Percentiles rank a stretch among this genome's conserved stretches.
These are phyloP conservation scores for Picus viridis DNA, from an alignment of 2,797 vertebrate genomes.

Conservation along the genomic window DNA sequence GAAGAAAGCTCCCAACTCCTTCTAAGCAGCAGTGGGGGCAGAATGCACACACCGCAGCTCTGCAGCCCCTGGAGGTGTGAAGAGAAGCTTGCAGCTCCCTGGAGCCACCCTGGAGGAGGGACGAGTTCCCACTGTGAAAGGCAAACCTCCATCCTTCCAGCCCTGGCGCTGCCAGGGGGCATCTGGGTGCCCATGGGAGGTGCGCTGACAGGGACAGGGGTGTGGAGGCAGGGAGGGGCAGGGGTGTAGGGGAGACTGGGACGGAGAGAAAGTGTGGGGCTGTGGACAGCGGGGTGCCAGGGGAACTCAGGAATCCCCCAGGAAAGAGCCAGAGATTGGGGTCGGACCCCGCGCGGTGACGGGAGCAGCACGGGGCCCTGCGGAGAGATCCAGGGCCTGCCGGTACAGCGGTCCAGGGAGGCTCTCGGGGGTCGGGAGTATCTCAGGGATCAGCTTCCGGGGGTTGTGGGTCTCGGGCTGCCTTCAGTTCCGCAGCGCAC, in stretches of 20 bases:
- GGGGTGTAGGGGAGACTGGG: not conserved
- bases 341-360: fast-evolving
- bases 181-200: not conserved
- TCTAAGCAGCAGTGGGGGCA: not conserved
- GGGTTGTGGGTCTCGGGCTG: not conserved
- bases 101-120: not conserved
- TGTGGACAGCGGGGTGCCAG: not conserved
- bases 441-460: too few relatives aligned
- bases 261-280: not conserved
- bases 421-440: fast-evolving
- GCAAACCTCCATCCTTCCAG: too few relatives aligned
- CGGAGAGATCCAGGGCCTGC: too few relatives aligned
- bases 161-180: not conserved
- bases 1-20: not conserved
- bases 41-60: not conserved
- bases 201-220: not conserved
- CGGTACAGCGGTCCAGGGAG: not conserved
- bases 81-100: not conserved
- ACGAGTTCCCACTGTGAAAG: not conserved
- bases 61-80: not conserved
- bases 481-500: too few relatives aligned
- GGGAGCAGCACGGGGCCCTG: not conserved
- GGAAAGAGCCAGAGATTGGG: too few relatives aligned
- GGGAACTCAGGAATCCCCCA: too few relatives aligned
- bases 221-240: not conserved